Conservation (phyloP, 2,113 vertebrate genomes). For the Dendropsophus ebraccatus region DNA sequence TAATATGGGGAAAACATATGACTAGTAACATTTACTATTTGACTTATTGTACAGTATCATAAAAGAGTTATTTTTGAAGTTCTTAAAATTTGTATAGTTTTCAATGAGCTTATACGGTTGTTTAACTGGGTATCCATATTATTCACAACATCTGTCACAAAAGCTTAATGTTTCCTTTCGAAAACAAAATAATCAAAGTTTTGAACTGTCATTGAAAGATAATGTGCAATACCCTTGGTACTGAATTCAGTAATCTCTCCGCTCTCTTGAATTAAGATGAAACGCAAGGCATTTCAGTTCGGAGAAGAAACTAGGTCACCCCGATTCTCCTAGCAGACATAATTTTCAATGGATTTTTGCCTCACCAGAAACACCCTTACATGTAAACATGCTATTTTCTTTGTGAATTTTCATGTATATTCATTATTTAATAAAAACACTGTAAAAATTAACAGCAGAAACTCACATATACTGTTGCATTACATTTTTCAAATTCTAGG, state of each 20-base stretch:
- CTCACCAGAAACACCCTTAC: constrained; percentile 17
- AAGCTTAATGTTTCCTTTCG: constrained; percentile 17
- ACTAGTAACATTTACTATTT: background rate
- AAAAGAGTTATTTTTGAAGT: background rate
- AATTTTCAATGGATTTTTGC: constrained; percentile 46
- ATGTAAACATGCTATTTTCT: background rate
- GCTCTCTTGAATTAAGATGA: constrained; percentile 44
- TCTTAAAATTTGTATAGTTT: constrained; percentile 30
- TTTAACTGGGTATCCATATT: background rate
- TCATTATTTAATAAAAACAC: constrained; percentile 2
- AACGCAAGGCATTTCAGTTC: background rate
- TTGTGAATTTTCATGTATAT: constrained; percentile 11
- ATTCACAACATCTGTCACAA: background rate
- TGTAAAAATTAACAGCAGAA: background rate
- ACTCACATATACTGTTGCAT: background rate
- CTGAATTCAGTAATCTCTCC: background rate
- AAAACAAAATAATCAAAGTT: constrained; percentile 29
- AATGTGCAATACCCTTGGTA: background rate
- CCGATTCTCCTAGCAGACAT: constrained; percentile 53
- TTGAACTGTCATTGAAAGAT: constrained; percentile 37
- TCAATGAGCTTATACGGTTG: constrained; percentile 39
- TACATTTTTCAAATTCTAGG: background rate
- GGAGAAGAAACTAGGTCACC: constrained; percentile 44
- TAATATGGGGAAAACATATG: background rate
- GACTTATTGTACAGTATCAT: background rate